Evolutionary conservation across 2,888 invertebrate genomes (phyloP).

Genomic region (Steinernema scapterisci): DNA sequence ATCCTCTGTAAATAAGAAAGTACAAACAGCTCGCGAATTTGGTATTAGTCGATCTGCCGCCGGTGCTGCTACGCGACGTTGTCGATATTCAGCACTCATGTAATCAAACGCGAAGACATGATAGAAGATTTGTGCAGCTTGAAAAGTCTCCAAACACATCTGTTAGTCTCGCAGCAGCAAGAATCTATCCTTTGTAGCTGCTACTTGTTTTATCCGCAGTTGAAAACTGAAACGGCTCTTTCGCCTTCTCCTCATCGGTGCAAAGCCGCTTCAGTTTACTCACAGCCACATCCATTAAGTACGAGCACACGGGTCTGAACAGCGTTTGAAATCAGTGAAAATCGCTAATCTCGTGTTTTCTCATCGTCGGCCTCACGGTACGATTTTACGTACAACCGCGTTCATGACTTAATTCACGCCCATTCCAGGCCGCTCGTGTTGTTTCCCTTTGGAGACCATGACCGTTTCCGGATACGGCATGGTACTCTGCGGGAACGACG

Average conservation of each 20-base stretch:
- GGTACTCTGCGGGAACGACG: slow-evolving; percentile 62
- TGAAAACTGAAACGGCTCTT: neutral
- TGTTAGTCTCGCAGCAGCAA: slow-evolving; percentile 12
- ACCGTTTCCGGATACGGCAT: slow-evolving; percentile 65
- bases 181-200: neutral
- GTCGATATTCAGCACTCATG: slow-evolving; percentile 7
- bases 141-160: neutral
- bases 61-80: neutral
- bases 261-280: neutral
- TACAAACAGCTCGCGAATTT: neutral
- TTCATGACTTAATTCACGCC: too few relatives aligned
- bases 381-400: neutral
- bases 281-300: neutral
- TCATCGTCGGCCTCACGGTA: slow-evolving; percentile 29
- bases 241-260: neutral
- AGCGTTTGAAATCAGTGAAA: slow-evolving; percentile 24
- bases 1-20: neutral
- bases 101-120: slow-evolving; percentile 23
- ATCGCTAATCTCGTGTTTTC: slow-evolving; percentile 31
- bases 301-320: neutral
- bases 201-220: neutral
- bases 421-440: slow-evolving; percentile 25
- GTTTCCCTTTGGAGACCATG: slow-evolving; percentile 49
- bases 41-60: neutral
- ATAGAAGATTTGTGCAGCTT: slow-evolving; percentile 19